Evolutionary conservation across 2,888 invertebrate species (phyloP).

Genomic region (Andrena minutula): DNA sequence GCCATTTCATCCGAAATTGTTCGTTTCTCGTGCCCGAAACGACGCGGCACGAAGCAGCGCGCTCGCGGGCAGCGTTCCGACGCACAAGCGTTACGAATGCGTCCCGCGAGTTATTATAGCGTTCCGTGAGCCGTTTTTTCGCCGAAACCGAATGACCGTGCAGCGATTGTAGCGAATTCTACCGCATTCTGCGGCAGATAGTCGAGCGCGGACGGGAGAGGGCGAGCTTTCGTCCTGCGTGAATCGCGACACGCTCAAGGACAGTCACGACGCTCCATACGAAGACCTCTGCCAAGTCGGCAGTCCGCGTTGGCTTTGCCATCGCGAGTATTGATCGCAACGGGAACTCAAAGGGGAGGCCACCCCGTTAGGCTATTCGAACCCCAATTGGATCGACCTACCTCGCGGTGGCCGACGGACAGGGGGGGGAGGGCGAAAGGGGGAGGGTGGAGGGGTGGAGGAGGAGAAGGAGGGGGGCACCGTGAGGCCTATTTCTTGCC

Average conservation of each 20-base stretch:
- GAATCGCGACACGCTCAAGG: slow-evolving; percentile 55
- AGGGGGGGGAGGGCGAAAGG: background rate
- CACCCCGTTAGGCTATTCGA: slow-evolving; percentile 75
- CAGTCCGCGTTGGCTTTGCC: slow-evolving; percentile 69
- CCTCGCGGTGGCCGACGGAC: slow-evolving; percentile 58
- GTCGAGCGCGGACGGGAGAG: background rate
- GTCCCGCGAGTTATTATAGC: background rate
- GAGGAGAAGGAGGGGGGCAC: slow-evolving; percentile 40
- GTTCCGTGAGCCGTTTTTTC: background rate
- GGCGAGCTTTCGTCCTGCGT: slow-evolving; percentile 18
- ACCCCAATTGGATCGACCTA: slow-evolving; percentile 77
- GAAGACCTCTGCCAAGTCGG: slow-evolving; percentile 60
- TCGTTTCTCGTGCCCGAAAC: too few species aligned
- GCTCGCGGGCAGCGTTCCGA: background rate
- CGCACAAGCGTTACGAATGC: slow-evolving; percentile 1
- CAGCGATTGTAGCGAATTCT: slow-evolving; percentile 26
- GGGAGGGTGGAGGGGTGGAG: slow-evolving; percentile 22
- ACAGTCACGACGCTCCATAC: slow-evolving; percentile 58
- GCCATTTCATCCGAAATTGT: too few species aligned
- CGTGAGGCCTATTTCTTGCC: slow-evolving; percentile 62
- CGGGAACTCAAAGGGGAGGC: slow-evolving; percentile 73
- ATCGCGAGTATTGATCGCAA: slow-evolving; percentile 76
- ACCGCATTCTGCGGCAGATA: slow-evolving; percentile 19
- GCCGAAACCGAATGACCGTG: slow-evolving; percentile 20
- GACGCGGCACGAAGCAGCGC: background rate